Evolutionary conservation across 2,113 vertebrate genomes (phyloP).

Genomic region (Hyperoodon ampullatus): DNA sequence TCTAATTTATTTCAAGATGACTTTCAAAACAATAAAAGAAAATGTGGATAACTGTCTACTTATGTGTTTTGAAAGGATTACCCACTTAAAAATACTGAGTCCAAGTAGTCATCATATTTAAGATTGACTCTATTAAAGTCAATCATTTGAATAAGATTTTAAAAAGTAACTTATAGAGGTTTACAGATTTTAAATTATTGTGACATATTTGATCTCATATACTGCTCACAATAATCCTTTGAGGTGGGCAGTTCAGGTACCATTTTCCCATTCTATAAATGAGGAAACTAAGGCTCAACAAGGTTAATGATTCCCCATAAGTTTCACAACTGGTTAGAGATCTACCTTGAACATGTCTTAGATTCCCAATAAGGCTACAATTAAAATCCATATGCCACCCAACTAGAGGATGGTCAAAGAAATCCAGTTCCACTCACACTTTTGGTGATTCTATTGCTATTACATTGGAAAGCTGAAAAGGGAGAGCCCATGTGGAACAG

Average conservation of each 20-base stretch:
- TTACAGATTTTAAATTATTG: background rate
- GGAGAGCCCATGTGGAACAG: background rate
- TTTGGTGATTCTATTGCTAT: background rate
- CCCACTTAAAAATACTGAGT: background rate
- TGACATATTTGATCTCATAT: background rate
- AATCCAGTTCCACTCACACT: background rate
- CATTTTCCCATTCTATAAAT: background rate
- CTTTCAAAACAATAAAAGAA: slow-evolving; percentile 41
- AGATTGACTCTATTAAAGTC: background rate
- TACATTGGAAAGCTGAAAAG: background rate
- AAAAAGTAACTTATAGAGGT: background rate
- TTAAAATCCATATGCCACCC: background rate
- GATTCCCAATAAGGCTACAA: background rate
- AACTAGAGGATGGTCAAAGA: background rate
- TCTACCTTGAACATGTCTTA: background rate
- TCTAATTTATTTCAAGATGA: slow-evolving; percentile 31
- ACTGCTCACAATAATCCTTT: background rate
- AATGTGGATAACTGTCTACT: background rate
- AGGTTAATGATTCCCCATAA: background rate
- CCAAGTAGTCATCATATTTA: background rate
- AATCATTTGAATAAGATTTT: background rate
- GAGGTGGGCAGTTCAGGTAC: background rate
- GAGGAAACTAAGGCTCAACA: background rate
- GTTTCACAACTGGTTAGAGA: background rate
- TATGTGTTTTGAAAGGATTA: background rate